phyloP scores from a whole-genome alignment of 2,797 vertebrate genomes.

The Etheostoma nigrum region DNA sequence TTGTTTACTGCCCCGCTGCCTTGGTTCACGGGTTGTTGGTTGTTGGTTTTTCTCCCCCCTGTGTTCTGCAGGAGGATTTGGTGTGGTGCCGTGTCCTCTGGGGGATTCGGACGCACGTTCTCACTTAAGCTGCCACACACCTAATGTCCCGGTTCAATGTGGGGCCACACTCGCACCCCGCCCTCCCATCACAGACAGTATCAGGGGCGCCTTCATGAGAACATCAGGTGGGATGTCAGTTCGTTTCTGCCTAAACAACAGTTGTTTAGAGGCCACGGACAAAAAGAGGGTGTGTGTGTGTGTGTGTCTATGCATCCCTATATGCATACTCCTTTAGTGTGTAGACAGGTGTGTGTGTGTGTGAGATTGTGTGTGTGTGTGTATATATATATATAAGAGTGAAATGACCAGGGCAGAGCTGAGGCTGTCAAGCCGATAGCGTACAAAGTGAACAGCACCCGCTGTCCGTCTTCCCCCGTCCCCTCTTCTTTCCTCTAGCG shows the following conservation, averaged over 20 bases:
- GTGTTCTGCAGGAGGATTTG: constrained; percentile 60
- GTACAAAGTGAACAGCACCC: constrained; percentile 67
- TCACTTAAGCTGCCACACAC: constrained; percentile 55
- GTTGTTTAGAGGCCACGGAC: constrained; percentile 69
- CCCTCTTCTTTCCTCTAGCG: constrained; percentile 85
- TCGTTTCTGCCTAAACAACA: constrained; percentile 60
- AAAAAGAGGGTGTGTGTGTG: constrained; percentile 57
- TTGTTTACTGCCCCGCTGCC: constrained; percentile 44
- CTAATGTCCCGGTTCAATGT: constrained; percentile 16
- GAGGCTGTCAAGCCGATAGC: constrained; percentile 69
- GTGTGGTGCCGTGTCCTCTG: constrained; percentile 50
- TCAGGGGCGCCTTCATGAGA: constrained; percentile 57
- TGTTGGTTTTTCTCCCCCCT: constrained; percentile 49
- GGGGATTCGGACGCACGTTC: constrained; percentile 29
- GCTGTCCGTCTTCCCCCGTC: constrained; percentile 55
- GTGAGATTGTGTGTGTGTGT: constrained; percentile 21
- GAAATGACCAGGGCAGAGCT: constrained; percentile 75
- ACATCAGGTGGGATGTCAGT: constrained; percentile 67
- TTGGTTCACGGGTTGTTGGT: constrained; percentile 45
- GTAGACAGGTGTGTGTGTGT: constrained; percentile 51
- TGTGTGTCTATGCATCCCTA: constrained; percentile 65
- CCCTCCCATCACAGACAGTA: constrained; percentile 42
- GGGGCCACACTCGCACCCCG: constrained; percentile 28
- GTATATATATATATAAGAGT: constrained; percentile 48
- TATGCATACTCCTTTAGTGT: constrained; percentile 62